Evolutionary conservation across 2,113 vertebrate species (phyloP).

Genomic region (Daboia siamensis): DNA sequence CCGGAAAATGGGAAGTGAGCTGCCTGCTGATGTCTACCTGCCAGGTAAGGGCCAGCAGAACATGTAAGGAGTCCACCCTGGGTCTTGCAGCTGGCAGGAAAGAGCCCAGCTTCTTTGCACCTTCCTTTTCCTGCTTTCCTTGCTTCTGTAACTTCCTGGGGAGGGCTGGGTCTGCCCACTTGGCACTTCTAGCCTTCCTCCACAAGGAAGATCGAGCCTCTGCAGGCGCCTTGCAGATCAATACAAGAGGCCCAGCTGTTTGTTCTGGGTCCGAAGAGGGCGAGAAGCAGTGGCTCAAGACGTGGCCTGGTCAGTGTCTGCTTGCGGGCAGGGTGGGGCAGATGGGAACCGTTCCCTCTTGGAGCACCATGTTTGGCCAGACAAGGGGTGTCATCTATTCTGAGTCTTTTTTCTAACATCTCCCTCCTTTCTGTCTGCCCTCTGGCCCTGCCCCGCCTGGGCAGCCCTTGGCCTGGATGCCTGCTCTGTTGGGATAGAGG

Average conservation of each 20-base stretch:
- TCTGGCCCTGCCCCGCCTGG: conserved; percentile 52
- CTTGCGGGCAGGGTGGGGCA: neutral
- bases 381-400: neutral
- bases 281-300: neutral
- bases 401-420: conserved; percentile 62
- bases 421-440: conserved; percentile 69
- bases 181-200: no score
- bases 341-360: neutral
- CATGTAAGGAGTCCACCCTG: neutral
- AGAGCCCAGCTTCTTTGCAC: no score
- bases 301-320: neutral
- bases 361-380: accelerated
- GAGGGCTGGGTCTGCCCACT: neutral
- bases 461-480: conserved; percentile 89
- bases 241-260: neutral
- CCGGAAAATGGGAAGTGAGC: conserved; percentile 73
- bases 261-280: neutral
- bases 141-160: neutral
- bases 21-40: conserved; percentile 75
- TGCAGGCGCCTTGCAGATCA: neutral
- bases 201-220: neutral
- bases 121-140: no score
- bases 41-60: conserved; percentile 62
- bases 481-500: conserved; percentile 93
- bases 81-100: neutral